Evolutionary conservation across 30 jellyfish, hydroid and myxozoan species (phyloP), one percentile per base, ranked within the genome.

Genomic region (Turritopsis dohrnii): DNA sequence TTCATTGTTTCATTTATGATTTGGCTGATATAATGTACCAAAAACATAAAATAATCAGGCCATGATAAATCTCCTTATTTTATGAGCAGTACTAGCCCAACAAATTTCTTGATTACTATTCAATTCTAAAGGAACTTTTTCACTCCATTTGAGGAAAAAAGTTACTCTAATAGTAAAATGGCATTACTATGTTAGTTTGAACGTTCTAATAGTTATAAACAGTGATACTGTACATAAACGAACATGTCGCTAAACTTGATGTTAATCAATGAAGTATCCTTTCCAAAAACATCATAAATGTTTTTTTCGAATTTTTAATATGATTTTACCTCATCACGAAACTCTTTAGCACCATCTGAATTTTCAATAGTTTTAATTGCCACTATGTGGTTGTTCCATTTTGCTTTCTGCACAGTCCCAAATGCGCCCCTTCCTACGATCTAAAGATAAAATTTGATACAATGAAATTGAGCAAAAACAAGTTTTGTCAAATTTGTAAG

Each of bases 361-460:
- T 91, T 92, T 79, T 92, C 95, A 71, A 88, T 88, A 17, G 90
- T 87, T 69, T 92, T 92, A 60, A 92, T 93, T 53, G 97, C 97
- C 3, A 92, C 97, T 20, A 84, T 82, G 18, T 86, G 92, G 0
- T 80, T 88, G 28, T 82, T 80, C 97, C 97, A 92, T 72, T 66
- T 25, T 74, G 97, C 97, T 72, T 87, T 86, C 28, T 87, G 89
- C 7, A 92, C 97, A 53, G 82, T 81, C 22, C 97, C 97, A 84
- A 76, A 92, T 1, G 97, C 96, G 13, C 97, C 97, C 65, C 96
- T 87, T 0, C 97, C 97, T 74, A 92, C 95, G 13, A 90, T 82
- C 97, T 90, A 26, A 65, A 60, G n/a, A 28, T 81, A 28, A 26
- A 1, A 53, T 1, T 66, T 16, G 41, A 84, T 4, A 16, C 21